Base-by-base conservation (phyloP, 92 coral and sea anemone species). In the Plumapathes pennacea region DNA sequence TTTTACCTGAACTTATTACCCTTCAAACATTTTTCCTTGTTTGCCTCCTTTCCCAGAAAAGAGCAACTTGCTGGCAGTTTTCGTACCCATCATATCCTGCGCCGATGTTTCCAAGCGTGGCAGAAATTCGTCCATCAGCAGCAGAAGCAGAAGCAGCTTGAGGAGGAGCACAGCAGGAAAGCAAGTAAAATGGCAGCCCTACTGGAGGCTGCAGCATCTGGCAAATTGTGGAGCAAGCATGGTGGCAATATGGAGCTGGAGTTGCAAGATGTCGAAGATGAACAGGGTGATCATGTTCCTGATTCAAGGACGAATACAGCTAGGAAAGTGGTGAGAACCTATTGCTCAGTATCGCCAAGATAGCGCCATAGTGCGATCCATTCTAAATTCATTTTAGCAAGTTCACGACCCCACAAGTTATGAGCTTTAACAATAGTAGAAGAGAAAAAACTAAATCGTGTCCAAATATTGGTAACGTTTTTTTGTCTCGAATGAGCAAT, bases 121-220 rank as follows among this genome's bases (percentile, higher is more conserved):
- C 84, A 84, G 41, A 57, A 48, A 30, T 92, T 74, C 69, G 88
- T 84, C 0, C 81, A 67, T 17, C 67, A 76, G 2, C 81, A 58
- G 41, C 58, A 77, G 37, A 89, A 92, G 37, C 82, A 73, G 25
- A 81, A 76, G 43, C 74, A 64, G 60, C 59, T 88, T 22, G 60
- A 47, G 45, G 89, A 84, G 24, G 87, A 92, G 53, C 98, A 88
- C 53, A 28, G 59, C 49, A 70, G 54, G 33, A 84, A 89, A 61
- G 56, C 98, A 33, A 76, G 70, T 47, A 92, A 92, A 67, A 92
- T 92, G 96, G 83, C 96, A 4, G 85, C 96, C 1, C 78, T 92
- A 5, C 77, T 92, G 9, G 57, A 88, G 38, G 98, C 96, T 25
- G 98, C 98, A 4, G 88, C 98, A 12, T 78, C 84, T 25, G 96